phyloP scores from a whole-genome alignment of 2,888 invertebrate species.

The Campoletis raptor region DNA sequence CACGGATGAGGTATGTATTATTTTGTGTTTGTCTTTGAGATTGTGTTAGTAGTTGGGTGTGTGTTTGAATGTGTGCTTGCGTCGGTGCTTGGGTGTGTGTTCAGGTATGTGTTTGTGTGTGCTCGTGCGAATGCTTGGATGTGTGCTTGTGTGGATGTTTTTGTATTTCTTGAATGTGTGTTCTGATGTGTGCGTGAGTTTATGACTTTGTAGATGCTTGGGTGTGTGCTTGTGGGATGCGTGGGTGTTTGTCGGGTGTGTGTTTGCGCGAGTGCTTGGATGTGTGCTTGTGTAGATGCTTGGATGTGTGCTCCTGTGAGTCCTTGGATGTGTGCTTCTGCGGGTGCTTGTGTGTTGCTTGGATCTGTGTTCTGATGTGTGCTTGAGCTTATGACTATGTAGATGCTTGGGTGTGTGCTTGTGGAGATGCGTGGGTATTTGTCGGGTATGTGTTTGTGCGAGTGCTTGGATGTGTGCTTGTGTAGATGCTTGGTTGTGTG shows the following conservation, averaged over 20 bases:
- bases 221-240: not conserved
- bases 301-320: not conserved
- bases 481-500: not conserved
- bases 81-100: not conserved
- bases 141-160: not conserved
- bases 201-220: not conserved
- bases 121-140: constrained; percentile 6
- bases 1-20: constrained; percentile 63
- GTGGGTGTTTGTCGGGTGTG: not conserved
- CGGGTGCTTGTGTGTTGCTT: constrained; percentile 32
- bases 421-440: not conserved
- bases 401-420: not conserved
- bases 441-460: not conserved
- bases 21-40: constrained; percentile 9
- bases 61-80: not conserved
- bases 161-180: not conserved
- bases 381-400: not conserved
- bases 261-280: not conserved
- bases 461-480: too few species aligned
- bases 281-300: not conserved
- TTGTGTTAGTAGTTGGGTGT: constrained; percentile 46
- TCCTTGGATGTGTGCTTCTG: constrained; percentile 18
- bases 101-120: not conserved
- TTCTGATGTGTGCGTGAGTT: not conserved
- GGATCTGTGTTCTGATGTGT: not conserved